Base-by-base conservation (phyloP, 2,888 invertebrate genomes). In the Steinernema carpocapsae region DNA sequence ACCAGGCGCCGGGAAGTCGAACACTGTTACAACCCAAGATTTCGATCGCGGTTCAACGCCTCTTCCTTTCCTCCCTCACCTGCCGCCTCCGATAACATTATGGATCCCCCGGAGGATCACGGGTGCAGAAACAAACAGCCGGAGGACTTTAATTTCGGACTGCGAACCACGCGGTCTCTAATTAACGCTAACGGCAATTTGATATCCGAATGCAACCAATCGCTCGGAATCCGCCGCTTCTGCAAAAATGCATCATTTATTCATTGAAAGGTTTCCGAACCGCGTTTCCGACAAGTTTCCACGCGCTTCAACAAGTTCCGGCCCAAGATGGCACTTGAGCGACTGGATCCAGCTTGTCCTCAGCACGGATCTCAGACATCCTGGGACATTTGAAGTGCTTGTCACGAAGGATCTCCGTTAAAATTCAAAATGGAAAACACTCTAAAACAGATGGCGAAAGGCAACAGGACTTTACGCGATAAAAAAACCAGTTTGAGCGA, bases 101-200 rank as follows among this genome's bases (percentile, higher is more conserved):
- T 17, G n/a, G 48, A 17, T 43, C n/a, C 48, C n/a, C 6, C 17
- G n/a, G 48, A 48, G 48, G 17, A 17, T 19, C n/a, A 4, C 48
- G 48, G n/a, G 48, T 48, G 48, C 4, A 14, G 48, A 48, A 14
- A 48, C 48, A 48, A 48, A 48, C 48, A 48, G 48, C 48, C 48
- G 48, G 48, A 48, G 48, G 48, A 48, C n/a, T 48, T 48, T 48
- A 48, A 48, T 48, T 48, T 48, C 48, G 48, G 48, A 10, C 48
- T 17, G 3, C 48, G 19, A 48, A 48, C 48, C n/a, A 19, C 48
- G 48, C 48, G 48, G n/a, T 12, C 48, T 48, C 48, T 48, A 48
- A 48, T 48, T 48, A 48, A 48, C 48, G 14, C 48, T 14, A 19
- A 48, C 17, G 48, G 48, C 48, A 48, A 48, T 48, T 48, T 48